Evolutionary conservation across 2,113 vertebrate species (phyloP), one percentile per base, ranked within the genome.

Genomic region (Tichodroma muraria): DNA sequence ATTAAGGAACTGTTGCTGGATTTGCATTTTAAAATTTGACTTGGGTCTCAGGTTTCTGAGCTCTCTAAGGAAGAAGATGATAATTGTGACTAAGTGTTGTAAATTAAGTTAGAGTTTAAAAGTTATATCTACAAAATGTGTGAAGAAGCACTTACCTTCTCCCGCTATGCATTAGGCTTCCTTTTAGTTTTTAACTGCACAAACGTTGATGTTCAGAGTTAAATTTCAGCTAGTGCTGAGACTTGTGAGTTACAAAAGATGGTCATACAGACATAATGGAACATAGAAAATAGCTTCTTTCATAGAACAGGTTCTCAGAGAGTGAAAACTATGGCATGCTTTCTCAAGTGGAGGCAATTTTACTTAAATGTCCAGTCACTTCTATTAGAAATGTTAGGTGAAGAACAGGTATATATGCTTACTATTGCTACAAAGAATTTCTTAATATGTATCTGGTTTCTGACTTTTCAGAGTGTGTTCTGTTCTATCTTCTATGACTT

Each of bases 1-100:
- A 98, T 99, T 98, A 98, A 98, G 98, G 98, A 98, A 97, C 98
- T 97, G 95, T 97, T 97, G 97, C 96, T 97, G 96, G 98, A 98
- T 98, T 98, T 98, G 98, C 97, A 97, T 96, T 97, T 97, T 97
- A 97, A 97, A 96, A 97, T 98, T 97, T 94, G 96, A 97, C 96
- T 97, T 95, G 92, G 71, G 97, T 95, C 94, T 97, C 96, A 96
- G 89, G 93, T 97, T 97, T 97, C 96, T 76, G 93, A 91, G 94
- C 96, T 97, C 90, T 97, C 45, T 89, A 81, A 96, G 95, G 87
- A 96, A 93, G 91, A 97, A 70, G 93, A 96, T 88, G 85, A 93
- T 94, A 96, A 96, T 96, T 97, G 63, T 85, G 94, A 94, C 90
- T 94, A 96, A 97, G 92, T 95, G 89, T 81, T 93, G 76, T 93